Conservation (phyloP, 2,888 invertebrate species). For the Dynastes maya region DNA sequence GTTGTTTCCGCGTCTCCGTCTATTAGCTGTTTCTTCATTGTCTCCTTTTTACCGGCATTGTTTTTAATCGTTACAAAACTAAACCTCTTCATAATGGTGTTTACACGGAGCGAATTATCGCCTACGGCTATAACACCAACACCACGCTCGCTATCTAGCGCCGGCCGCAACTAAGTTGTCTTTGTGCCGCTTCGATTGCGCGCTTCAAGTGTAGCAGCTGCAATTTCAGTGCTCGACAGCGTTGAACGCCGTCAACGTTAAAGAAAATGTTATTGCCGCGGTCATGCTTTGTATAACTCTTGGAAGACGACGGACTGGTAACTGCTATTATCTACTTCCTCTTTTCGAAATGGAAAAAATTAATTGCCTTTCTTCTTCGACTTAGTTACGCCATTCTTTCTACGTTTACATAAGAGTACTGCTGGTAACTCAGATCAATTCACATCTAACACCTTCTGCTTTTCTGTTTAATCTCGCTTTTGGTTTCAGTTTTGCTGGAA, state of each 20-base stretch:
- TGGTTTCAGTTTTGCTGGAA: too few relatives aligned
- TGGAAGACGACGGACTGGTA: background rate
- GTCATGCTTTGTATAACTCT: background rate
- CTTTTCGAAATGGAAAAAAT: background rate
- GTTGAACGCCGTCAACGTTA: background rate
- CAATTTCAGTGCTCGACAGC: background rate
- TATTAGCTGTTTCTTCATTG: background rate
- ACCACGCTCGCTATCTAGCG: background rate
- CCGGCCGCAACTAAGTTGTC: constrained; percentile 5
- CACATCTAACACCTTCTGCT: too few relatives aligned
- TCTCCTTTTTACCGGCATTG: background rate
- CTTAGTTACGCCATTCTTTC: background rate
- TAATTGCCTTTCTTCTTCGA: constrained; percentile 8
- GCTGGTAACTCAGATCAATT: too few relatives aligned
- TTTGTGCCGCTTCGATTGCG: background rate
- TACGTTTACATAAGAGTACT: too few relatives aligned
- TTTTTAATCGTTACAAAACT: constrained; percentile 8
- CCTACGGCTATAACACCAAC: background rate
- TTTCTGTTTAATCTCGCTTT: too few relatives aligned
- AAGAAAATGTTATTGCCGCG: background rate
- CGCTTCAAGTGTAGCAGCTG: background rate
- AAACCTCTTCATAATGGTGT: background rate
- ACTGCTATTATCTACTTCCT: background rate
- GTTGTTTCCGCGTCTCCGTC: background rate
- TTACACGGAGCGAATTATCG: background rate